Percentiles rank a stretch among this genome's conserved stretches.
These are phyloP conservation scores for Octodonta nipae DNA, from an alignment of 2,888 invertebrate genomes.

Conservation along the genomic window DNA sequence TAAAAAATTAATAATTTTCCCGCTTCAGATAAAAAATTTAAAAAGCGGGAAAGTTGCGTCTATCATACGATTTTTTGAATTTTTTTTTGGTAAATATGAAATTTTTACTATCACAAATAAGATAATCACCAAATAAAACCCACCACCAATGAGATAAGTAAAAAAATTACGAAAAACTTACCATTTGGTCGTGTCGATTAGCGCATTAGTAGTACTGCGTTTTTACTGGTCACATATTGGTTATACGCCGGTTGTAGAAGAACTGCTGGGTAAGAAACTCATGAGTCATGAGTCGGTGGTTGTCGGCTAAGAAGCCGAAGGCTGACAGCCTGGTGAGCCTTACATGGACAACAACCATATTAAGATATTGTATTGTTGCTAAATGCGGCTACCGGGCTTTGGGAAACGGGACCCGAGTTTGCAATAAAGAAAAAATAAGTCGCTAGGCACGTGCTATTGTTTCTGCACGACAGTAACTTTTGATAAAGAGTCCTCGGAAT, in stretches of 20 bases:
- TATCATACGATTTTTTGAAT: too few species aligned
- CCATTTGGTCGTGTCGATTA: slow-evolving; percentile 12
- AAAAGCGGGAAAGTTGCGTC: too few species aligned
- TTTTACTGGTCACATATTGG: slow-evolving; percentile 13
- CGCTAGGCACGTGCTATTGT: slow-evolving; percentile 33
- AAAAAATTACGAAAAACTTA: slow-evolving; percentile 12
- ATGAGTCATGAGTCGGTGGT: slow-evolving; percentile 26
- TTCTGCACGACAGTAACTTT: slow-evolving; percentile 18
- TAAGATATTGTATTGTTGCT: slow-evolving; percentile 25
- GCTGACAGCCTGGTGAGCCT: slow-evolving; percentile 21
- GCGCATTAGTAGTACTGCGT: slow-evolving; percentile 4
- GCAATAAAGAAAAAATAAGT: slow-evolving; percentile 22
- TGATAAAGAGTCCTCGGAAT: slow-evolving; percentile 12
- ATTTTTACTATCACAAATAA: neutral
- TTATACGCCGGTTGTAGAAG: slow-evolving; percentile 23
- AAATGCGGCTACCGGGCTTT: slow-evolving; percentile 27
- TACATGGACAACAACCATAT: slow-evolving; percentile 32
- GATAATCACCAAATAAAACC: neutral
- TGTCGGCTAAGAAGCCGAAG: slow-evolving; percentile 20
- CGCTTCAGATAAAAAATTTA: too few species aligned
- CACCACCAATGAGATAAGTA: neutral
- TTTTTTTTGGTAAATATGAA: neutral
- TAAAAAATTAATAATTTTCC: too few species aligned
- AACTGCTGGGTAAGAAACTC: slow-evolving; percentile 25
- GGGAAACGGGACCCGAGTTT: too few species aligned